These are phyloP conservation scores for Hyposmocoma kahamanoa DNA, from an alignment of 1,140 invertebrate genomes.

Conservation along the genomic window DNA sequence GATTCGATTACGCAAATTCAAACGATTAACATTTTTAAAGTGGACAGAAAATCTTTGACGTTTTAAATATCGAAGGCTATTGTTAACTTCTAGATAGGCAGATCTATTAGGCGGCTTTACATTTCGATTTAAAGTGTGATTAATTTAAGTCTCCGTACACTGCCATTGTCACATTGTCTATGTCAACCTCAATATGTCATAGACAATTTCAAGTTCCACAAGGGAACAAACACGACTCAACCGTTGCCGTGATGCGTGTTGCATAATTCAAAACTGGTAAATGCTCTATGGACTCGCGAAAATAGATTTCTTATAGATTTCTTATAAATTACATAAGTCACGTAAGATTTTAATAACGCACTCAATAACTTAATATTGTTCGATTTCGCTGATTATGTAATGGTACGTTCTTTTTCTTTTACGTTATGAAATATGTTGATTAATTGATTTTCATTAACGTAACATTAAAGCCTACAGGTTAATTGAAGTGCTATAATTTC, in stretches of 20 bases:
- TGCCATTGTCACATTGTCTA: constrained; percentile 2
- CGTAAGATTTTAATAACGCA: constrained; percentile 6
- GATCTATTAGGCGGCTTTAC: too few species aligned
- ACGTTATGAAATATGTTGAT: not conserved
- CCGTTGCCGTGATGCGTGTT: constrained; percentile 12
- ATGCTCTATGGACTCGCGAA: constrained; percentile 3
- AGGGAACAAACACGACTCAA: constrained; percentile 6
- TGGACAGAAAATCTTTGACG: too few species aligned
- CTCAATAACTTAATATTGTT: constrained; percentile 4
- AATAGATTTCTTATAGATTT: constrained; percentile 7
- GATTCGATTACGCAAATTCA: too few species aligned
- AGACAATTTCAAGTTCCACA: constrained; percentile 3
- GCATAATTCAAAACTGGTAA: constrained; percentile 13
- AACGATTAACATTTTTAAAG: too few species aligned
- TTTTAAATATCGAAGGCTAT: too few species aligned
- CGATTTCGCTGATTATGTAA: constrained; percentile 6
- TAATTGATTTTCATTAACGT: not conserved
- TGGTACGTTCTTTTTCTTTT: not conserved
- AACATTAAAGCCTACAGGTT: not conserved
- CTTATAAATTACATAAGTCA: constrained; percentile 15
- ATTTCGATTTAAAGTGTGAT: too few species aligned
- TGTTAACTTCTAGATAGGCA: too few species aligned
- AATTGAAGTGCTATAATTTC: too few species aligned
- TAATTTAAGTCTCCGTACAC: not conserved
- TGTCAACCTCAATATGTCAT: constrained; percentile 14